A percentile compares a stretch with the other conserved stretches of the same genome.
Conservation (phyloP, 2,797 vertebrate genomes). For the Lutjanus campechanus region DNA sequence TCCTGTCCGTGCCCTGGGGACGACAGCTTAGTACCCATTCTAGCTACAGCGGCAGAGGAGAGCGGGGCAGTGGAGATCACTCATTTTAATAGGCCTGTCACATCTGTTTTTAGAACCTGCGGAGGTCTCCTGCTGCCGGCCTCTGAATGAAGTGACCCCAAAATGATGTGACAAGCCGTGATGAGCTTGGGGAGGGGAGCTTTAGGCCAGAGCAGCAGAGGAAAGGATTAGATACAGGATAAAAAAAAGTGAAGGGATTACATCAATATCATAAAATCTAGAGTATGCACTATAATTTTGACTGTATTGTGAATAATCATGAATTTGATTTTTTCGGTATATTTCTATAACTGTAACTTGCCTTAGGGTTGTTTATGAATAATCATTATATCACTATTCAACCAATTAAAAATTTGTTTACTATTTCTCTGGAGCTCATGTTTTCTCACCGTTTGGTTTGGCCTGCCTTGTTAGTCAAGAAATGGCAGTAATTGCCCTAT, state of each 20-base stretch:
- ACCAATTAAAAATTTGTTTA: too few relatives aligned
- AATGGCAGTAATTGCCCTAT: too few relatives aligned
- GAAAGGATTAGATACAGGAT: slow-evolving; percentile 46
- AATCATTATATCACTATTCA: too few relatives aligned
- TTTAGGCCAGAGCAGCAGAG: slow-evolving; percentile 42
- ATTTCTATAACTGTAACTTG: not conserved
- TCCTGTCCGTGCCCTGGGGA: slow-evolving; percentile 72
- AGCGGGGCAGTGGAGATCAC: slow-evolving; percentile 81
- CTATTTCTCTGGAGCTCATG: too few relatives aligned
- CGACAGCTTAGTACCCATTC: slow-evolving; percentile 78
- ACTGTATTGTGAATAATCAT: not conserved
- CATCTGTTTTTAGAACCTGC: slow-evolving; percentile 86
- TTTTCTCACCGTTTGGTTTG: too few relatives aligned
- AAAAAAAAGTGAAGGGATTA: slow-evolving; percentile 43
- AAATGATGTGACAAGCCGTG: slow-evolving; percentile 82
- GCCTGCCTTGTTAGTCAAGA: too few relatives aligned
- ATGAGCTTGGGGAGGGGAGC: slow-evolving; percentile 71
- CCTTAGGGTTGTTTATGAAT: too few relatives aligned
- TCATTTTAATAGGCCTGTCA: slow-evolving; percentile 89
- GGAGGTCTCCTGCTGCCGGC: slow-evolving; percentile 75
- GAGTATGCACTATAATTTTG: not conserved
- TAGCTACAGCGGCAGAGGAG: slow-evolving; percentile 66
- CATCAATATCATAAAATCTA: slow-evolving; percentile 33
- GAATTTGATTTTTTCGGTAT: not conserved
- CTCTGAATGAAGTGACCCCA: slow-evolving; percentile 80